Evolutionary conservation across 2,113 vertebrate species (phyloP).

Genomic region (Gracilinanus agilis): DNA sequence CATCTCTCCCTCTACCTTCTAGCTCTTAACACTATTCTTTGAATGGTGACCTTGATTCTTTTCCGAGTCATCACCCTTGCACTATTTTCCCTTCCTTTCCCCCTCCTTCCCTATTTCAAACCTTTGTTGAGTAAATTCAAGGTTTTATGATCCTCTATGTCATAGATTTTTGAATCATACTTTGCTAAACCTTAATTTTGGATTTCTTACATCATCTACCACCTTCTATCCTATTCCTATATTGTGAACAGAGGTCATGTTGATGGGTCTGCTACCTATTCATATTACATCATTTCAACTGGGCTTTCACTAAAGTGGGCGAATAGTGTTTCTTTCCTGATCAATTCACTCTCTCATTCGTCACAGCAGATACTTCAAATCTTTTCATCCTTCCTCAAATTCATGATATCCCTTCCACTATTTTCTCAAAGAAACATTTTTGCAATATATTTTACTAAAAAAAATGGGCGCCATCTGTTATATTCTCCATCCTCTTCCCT

Average conservation of each 20-base stretch:
- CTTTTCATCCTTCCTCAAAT: not conserved
- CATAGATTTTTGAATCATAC: not conserved
- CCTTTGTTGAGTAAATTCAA: not conserved
- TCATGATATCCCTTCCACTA: not conserved
- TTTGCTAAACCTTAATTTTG: not conserved
- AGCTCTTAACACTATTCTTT: not conserved
- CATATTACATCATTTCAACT: not conserved
- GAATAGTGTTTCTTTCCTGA: not conserved
- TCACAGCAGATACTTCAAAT: not conserved
- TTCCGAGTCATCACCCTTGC: not conserved
- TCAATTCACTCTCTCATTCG: not conserved
- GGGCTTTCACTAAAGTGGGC: not conserved
- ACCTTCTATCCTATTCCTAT: not conserved
- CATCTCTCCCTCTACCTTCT: not conserved
- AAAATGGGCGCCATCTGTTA: not conserved
- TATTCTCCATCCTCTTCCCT: not conserved
- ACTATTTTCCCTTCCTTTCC: not conserved
- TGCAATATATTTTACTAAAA: not conserved
- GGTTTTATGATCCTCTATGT: not conserved
- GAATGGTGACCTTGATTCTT: not conserved
- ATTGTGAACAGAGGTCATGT: not conserved
- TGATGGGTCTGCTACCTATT: not conserved
- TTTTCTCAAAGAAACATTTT: not conserved
- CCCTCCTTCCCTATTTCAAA: not conserved
- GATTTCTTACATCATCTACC: not conserved